Percentiles rank a stretch among this genome's conserved stretches.
These are phyloP conservation scores for Drosophila austrosaltans DNA, from an alignment of 2,888 invertebrate genomes.

Conservation along the genomic window DNA sequence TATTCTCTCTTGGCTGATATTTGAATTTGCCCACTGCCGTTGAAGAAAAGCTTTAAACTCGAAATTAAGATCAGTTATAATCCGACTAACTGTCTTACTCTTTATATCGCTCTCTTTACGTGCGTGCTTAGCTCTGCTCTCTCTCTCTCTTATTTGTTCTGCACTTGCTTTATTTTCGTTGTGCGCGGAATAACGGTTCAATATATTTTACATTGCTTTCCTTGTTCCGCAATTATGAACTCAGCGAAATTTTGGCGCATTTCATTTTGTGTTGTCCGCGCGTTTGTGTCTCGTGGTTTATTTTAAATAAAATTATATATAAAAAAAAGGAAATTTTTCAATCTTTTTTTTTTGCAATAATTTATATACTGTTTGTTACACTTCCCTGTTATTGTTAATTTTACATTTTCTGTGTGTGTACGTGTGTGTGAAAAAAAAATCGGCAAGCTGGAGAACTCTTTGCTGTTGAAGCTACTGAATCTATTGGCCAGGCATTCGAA, in stretches of 20 bases:
- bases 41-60: conserved; percentile 20
- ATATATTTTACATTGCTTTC: conserved; percentile 4
- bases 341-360: conserved; percentile 11
- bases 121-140: background rate
- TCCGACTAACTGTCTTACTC: background rate
- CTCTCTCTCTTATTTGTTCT: background rate
- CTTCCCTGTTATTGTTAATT: conserved; percentile 2
- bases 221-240: conserved; percentile 44
- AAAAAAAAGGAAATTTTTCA: conserved; percentile 8
- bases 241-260: conserved; percentile 69
- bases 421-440: conserved; percentile 27
- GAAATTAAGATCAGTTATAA: background rate
- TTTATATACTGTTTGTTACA: conserved; percentile 7
- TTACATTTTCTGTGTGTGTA: conserved; percentile 27
- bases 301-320: conserved; percentile 27
- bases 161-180: background rate
- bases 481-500: conserved; percentile 65
- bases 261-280: conserved; percentile 62
- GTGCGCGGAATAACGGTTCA: conserved; percentile 44
- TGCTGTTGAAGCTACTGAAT: conserved; percentile 73
- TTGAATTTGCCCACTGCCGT: too few species aligned
- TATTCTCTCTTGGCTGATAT: too few species aligned
- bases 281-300: conserved; percentile 46
- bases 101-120: background rate
- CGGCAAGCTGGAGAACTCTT: conserved; percentile 75